Conservation (phyloP, 2,797 vertebrate species). For the Ceryle rudis region DNA sequence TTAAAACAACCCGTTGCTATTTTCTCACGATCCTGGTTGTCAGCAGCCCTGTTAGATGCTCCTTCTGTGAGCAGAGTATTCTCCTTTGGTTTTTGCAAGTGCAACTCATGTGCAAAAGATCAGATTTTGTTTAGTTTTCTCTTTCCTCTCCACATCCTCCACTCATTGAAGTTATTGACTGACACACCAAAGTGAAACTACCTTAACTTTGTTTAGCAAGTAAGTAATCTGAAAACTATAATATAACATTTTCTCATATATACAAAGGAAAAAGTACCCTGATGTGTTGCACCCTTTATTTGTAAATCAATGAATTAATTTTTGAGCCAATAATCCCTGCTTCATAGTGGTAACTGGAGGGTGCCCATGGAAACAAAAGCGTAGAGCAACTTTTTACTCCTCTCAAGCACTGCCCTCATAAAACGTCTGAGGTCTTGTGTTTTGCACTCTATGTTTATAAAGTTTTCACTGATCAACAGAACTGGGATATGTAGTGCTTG, state of each 20-base stretch:
- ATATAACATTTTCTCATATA: background rate
- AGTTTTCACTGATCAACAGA: background rate
- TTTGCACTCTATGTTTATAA: background rate
- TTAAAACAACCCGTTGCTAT: constrained; percentile 45
- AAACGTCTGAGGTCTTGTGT: background rate
- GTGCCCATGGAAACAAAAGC: background rate
- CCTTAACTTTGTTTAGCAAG: background rate
- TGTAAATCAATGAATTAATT: constrained; percentile 47
- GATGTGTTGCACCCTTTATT: background rate
- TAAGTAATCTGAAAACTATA: background rate
- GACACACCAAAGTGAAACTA: constrained; percentile 2
- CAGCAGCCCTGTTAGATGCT: constrained; percentile 23
- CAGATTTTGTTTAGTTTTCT: background rate
- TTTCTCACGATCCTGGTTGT: constrained; percentile 75
- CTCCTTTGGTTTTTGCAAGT: constrained; percentile 19
- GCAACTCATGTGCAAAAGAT: background rate
- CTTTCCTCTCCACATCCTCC: background rate
- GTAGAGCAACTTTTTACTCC: background rate
- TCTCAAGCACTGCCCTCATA: background rate
- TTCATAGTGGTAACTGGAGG: background rate
- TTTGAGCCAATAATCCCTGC: background rate
- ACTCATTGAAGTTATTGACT: constrained; percentile 42
- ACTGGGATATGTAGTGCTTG: background rate
- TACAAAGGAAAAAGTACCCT: background rate
- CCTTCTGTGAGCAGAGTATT: background rate